Conservation (phyloP, 2,797 vertebrate species). For the Falco concolor region DNA sequence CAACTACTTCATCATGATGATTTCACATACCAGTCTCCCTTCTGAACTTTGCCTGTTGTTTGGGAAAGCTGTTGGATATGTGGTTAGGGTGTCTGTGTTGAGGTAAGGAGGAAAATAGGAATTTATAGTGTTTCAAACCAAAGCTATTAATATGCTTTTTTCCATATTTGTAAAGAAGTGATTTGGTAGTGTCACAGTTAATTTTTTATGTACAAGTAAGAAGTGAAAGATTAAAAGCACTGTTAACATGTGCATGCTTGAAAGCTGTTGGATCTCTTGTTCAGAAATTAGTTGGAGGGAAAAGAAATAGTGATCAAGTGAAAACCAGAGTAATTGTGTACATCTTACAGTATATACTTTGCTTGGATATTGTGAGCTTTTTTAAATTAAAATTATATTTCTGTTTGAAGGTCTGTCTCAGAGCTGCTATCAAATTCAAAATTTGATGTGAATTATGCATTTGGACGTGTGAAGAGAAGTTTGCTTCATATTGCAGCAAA, state of each 20-base stretch:
- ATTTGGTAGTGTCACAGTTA: not conserved
- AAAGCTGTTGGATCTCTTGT: not conserved
- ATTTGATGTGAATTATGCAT: slow-evolving; percentile 99
- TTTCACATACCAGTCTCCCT: not conserved
- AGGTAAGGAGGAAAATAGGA: not conserved
- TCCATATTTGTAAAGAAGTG: not conserved
- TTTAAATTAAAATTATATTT: not conserved
- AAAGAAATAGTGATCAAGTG: not conserved
- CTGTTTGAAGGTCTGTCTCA: slow-evolving; percentile 85
- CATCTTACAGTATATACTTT: not conserved
- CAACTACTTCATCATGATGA: not conserved
- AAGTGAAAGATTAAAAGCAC: not conserved
- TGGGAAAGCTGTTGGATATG: not conserved
- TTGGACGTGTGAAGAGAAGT: slow-evolving; percentile 97
- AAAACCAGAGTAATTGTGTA: not conserved
- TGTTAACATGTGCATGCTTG: not conserved
- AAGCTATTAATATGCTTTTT: not conserved
- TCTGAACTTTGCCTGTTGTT: not conserved
- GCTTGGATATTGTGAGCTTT: not conserved
- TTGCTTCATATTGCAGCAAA: slow-evolving; percentile 98
- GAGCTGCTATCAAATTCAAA: slow-evolving; percentile 97
- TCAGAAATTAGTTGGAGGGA: not conserved
- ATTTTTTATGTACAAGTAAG: not conserved
- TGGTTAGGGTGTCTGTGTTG: not conserved
- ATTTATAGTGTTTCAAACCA: not conserved